These are phyloP conservation scores for Monoplex corrugatus DNA, from an alignment of 2,888 invertebrate genomes.

Conservation along the genomic window DNA sequence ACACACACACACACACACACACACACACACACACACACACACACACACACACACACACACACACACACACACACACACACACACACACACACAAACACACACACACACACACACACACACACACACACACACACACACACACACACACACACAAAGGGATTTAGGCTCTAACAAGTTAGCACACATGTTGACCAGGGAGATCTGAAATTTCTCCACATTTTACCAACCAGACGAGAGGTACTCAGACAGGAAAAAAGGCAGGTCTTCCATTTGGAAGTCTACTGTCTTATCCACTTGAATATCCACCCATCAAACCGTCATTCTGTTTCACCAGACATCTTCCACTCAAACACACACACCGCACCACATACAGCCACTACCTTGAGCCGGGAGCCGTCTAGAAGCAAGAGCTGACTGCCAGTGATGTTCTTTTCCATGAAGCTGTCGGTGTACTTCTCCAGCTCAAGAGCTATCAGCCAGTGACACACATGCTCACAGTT, in stretches of 20 bases:
- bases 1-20: not conserved
- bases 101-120: not conserved
- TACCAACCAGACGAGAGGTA: too few relatives aligned
- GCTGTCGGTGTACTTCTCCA: conserved; percentile 74
- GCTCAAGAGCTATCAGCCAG: conserved; percentile 88
- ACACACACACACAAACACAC: conserved; percentile 4
- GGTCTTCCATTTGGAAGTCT: too few relatives aligned
- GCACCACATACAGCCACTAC: conserved; percentile 67
- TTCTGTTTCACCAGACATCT: not conserved
- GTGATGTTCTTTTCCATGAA: conserved; percentile 87
- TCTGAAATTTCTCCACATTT: too few relatives aligned
- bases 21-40: too few relatives aligned
- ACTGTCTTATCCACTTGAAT: too few relatives aligned
- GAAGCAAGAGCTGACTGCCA: conserved; percentile 91
- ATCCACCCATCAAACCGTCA: not conserved
- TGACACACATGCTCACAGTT: conserved; percentile 93
- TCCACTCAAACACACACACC: conserved; percentile 15
- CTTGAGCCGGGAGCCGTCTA: conserved; percentile 96
- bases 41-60: too few relatives aligned
- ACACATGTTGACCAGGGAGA: too few relatives aligned
- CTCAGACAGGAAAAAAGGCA: too few relatives aligned
- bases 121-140: too few relatives aligned
- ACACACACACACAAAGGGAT: too few relatives aligned
- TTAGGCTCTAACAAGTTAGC: too few relatives aligned
- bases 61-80: not conserved